Evolutionary conservation across 2,888 invertebrate species (phyloP).

Genomic region (Nephrotoma appendiculata): DNA sequence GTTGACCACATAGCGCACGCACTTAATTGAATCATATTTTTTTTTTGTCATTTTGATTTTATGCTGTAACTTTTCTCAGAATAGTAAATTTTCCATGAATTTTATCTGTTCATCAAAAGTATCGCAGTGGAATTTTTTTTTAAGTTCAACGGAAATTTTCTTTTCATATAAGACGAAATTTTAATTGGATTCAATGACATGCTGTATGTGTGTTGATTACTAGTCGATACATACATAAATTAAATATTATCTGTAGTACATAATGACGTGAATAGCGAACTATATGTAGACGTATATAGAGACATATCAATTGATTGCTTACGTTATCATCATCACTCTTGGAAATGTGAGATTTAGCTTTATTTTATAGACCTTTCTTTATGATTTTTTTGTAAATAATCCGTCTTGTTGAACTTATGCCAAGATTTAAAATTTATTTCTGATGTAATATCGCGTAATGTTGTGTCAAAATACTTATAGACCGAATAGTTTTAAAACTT

Average conservation of each 20-base stretch:
- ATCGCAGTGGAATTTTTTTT: background rate
- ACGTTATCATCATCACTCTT: background rate
- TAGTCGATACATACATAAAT: background rate
- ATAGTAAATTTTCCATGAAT: background rate
- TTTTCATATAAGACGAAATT: background rate
- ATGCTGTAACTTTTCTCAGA: background rate
- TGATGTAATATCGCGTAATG: background rate
- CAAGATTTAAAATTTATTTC: background rate
- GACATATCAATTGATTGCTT: background rate
- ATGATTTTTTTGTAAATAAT: background rate
- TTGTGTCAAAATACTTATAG: background rate
- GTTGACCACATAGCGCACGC: background rate
- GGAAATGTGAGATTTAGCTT: background rate
- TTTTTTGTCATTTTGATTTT: background rate
- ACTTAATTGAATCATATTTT: background rate
- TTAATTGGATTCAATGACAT: background rate
- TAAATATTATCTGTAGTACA: too few species aligned
- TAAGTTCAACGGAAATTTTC: background rate
- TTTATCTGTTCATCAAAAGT: background rate
- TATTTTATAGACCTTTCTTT: background rate
- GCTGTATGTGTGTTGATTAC: background rate
- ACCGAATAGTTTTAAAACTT: background rate
- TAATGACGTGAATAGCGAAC: background rate
- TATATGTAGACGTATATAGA: background rate
- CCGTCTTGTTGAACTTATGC: background rate